These are phyloP conservation scores for Drosophila bunnanda DNA, from an alignment of 2,888 invertebrate genomes.

Conservation along the genomic window DNA sequence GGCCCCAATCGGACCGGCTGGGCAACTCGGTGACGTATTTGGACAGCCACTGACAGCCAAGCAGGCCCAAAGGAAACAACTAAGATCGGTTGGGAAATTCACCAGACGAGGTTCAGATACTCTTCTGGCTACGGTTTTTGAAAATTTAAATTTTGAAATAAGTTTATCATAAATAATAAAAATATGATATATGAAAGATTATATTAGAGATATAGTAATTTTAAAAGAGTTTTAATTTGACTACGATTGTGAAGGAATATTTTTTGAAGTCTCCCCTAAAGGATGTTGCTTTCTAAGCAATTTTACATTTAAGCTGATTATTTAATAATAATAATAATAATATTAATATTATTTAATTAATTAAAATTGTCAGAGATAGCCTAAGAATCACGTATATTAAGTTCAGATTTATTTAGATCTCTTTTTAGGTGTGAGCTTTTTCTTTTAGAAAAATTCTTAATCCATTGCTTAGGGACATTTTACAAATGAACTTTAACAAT, in stretches of 20 bases:
- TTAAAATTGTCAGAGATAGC: neutral
- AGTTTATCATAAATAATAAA: no score
- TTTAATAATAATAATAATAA: no score
- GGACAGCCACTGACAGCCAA: constrained; percentile 71
- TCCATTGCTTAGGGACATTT: no score
- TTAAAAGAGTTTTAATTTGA: neutral
- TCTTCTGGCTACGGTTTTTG: constrained; percentile 14
- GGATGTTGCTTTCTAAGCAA: neutral
- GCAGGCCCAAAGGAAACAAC: constrained; percentile 48
- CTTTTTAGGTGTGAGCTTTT: neutral
- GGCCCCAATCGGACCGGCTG: constrained; percentile 35
- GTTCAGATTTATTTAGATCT: no score
- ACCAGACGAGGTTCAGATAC: constrained; percentile 30
- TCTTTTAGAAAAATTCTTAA: neutral
- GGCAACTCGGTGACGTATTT: constrained; percentile 69
- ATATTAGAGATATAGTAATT: neutral
- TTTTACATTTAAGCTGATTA: neutral
- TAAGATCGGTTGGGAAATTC: constrained; percentile 1
- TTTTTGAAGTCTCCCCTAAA: no score
- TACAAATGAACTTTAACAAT: no score
- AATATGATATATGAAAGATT: no score
- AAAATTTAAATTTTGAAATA: neutral
- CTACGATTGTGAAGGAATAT: neutral
- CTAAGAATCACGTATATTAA: neutral
- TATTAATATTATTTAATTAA: neutral